Percentiles rank a stretch among this genome's conserved stretches.
Evolutionary conservation across 2,797 vertebrate genomes (phyloP).

Genomic region (Falco novaeseelandiae): DNA sequence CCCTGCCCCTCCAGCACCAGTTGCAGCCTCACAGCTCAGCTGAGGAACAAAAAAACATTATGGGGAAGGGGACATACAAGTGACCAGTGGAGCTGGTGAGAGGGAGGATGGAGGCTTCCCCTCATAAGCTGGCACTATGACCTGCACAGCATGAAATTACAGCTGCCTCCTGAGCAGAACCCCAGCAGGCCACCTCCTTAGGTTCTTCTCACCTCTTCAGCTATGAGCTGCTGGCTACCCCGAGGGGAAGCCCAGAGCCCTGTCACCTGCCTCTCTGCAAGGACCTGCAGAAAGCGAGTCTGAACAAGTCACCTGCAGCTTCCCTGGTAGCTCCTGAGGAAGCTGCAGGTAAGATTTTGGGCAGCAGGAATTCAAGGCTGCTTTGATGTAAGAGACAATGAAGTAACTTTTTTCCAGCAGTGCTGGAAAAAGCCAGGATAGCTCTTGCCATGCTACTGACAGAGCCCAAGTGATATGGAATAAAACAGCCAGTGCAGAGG

Average conservation of each 20-base stretch:
- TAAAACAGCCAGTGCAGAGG: neutral
- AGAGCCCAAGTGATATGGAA: neutral
- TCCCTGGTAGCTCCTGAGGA: neutral
- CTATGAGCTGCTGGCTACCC: neutral
- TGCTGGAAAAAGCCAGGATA: neutral
- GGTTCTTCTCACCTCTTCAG: neutral
- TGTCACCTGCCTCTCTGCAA: neutral
- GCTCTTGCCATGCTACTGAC: neutral
- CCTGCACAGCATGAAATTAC: neutral
- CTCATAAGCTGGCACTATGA: neutral
- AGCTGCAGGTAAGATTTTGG: neutral
- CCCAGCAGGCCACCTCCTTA: too few relatives aligned
- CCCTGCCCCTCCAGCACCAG: neutral
- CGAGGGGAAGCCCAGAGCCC: neutral
- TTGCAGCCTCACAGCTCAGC: neutral
- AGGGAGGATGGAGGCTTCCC: neutral
- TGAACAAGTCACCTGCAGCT: neutral
- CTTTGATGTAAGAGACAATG: neutral
- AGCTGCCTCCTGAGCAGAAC: neutral
- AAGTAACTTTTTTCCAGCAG: neutral
- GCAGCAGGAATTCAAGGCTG: neutral
- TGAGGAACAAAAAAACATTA: neutral
- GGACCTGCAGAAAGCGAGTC: neutral
- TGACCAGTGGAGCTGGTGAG: neutral
- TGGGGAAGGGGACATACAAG: rapidly evolving